Conservation (phyloP, 35 echinoderm and acorn worm genomes). For the Apostichopus japonicus region DNA sequence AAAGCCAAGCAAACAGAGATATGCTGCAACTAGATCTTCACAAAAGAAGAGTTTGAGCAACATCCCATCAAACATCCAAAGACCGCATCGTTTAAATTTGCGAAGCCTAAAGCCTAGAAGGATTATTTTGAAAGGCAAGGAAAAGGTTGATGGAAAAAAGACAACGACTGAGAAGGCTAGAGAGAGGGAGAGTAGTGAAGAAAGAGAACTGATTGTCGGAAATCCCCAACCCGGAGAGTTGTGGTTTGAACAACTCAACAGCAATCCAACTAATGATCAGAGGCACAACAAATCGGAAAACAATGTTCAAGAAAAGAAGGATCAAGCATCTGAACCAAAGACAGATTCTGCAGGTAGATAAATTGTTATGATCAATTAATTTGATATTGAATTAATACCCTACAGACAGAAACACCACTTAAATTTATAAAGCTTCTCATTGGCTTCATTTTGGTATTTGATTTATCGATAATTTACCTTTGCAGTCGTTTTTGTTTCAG, state of each 20-base stretch:
- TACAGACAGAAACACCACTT: no score
- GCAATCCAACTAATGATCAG: background rate
- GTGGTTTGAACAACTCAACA: constrained; percentile 2
- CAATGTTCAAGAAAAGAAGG: no score
- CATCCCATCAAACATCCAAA: background rate
- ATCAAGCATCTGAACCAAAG: no score
- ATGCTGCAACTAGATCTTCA: background rate
- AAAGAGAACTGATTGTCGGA: background rate
- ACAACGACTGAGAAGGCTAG: background rate
- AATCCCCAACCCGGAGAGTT: background rate
- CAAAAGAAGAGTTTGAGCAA: background rate
- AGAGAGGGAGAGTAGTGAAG: background rate
- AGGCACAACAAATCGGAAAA: no score
- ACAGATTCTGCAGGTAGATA: no score
- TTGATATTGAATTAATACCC: no score
- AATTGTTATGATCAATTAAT: no score
- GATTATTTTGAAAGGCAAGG: background rate
- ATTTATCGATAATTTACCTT: no score
- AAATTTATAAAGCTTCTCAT: no score
- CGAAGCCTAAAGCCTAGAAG: background rate
- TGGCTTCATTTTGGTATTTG: no score
- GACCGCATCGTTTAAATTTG: background rate
- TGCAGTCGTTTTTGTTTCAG: no score
- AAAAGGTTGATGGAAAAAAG: background rate
- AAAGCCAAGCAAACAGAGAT: background rate